Base-by-base conservation (phyloP, 2,113 vertebrate genomes). In the Heterocephalus glaber region DNA sequence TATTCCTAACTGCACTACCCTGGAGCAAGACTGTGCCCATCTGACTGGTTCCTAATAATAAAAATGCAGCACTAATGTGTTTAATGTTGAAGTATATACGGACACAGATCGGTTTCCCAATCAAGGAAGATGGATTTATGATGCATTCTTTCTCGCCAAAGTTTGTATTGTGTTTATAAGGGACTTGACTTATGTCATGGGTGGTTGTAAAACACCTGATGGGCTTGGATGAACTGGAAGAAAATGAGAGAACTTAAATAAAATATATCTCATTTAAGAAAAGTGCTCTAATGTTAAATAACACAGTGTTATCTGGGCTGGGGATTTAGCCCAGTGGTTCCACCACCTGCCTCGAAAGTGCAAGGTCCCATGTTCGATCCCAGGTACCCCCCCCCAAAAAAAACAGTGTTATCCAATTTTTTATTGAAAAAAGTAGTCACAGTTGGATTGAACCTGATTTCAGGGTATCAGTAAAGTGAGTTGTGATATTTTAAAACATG, bases 111-210 rank as follows among this genome's bases (percentile, higher is more conserved):
- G 3, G 30, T 58, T 91, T 65, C 52, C 68, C 60, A 66, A 86
- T 54, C 76, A 88, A 38, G 22, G 11, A 86, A 86, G 66, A 94
- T 0, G 47, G 70, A 81, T 77, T 93, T 93, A 81, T 79, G 22
- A 89, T 49, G 76, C 9, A 70, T 0, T 76, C 41, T 49, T 94
- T 84, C 77, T 94, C 95, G 85, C 58, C 84, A 86, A 97, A 94
- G 93, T 44, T 80, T 22, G 77, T 63, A 8, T 72, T 93, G 77
- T 63, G 7, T 72, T 93, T 94, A 70, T 44, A 89, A 94, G 87
- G 74, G 60, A 90, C 88, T n/a, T 87, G 70, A 84, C 56, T 80
- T 13, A 24, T 77, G 5, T 44, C 80, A 66, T 28, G 5, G 52
- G 11, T 92, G 33, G 28, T 61, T 84, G 79, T 44, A 47, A 95